phyloP scores from a whole-genome alignment of 2,113 vertebrate species.

The Crotalus viridis region DNA sequence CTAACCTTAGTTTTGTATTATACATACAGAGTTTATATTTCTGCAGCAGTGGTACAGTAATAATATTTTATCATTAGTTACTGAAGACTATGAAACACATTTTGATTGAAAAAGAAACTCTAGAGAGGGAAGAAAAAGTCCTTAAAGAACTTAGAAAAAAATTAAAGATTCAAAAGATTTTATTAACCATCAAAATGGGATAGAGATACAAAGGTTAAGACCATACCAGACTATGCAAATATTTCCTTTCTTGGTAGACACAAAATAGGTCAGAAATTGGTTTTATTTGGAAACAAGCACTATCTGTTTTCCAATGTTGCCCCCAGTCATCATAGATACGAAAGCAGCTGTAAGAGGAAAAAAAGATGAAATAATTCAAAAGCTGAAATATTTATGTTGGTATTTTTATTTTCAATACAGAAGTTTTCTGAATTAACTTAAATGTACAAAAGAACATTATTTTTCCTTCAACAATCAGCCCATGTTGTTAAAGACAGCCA shows the following conservation, averaged over 20 bases:
- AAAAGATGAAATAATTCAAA: not conserved
- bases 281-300: slow-evolving; percentile 80
- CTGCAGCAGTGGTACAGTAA: not conserved
- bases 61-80: not conserved
- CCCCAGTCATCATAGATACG: slow-evolving; percentile 93
- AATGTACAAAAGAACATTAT: not conserved
- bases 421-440: slow-evolving; percentile 17
- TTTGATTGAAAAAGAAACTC: not conserved
- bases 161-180: not conserved
- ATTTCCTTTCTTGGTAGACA: not conserved
- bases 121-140: not conserved
- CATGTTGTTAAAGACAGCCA: not conserved
- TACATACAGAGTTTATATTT: not conserved
- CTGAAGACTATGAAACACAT: not conserved
- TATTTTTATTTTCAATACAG: slow-evolving; percentile 5
- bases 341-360: slow-evolving; percentile 83
- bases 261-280: slow-evolving; percentile 7
- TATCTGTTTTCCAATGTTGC: slow-evolving; percentile 93
- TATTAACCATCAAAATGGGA: not conserved
- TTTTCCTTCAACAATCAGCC: not conserved
- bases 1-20: not conserved
- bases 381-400: not conserved
- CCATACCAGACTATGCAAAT: not conserved
- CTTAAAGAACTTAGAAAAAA: not conserved
- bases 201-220: not conserved